Percentiles rank a stretch among this genome's conserved stretches.
phyloP scores from a whole-genome alignment of 2,888 invertebrate genomes.

The Idaea aversata region DNA sequence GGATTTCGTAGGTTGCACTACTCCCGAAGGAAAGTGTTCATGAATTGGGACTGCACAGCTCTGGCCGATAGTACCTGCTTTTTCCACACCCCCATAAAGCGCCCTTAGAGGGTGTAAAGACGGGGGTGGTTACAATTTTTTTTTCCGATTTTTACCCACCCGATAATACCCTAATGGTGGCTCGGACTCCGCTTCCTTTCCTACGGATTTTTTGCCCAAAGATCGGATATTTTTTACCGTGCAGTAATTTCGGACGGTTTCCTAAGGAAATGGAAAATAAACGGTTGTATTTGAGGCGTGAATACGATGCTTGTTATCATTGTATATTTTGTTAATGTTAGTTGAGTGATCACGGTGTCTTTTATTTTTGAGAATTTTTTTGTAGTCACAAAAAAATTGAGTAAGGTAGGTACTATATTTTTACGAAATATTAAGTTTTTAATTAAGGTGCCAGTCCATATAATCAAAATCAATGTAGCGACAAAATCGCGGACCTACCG shows the following conservation, averaged over 20 bases:
- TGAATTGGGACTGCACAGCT: too few species aligned
- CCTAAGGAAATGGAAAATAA: constrained; percentile 65
- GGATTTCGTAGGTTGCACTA: too few species aligned
- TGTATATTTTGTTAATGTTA: background rate
- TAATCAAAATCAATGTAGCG: too few species aligned
- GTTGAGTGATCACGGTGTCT: background rate
- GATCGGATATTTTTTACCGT: constrained; percentile 77
- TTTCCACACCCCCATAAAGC: constrained; percentile 59
- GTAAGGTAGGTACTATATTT: too few species aligned
- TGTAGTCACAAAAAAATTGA: too few species aligned
- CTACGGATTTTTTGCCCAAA: constrained; percentile 68
- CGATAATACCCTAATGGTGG: constrained; percentile 80
- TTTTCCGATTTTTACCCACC: constrained; percentile 74
- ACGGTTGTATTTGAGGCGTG: constrained; percentile 6
- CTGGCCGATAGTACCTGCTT: too few species aligned
- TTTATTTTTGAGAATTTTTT: background rate
- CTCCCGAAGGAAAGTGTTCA: too few species aligned
- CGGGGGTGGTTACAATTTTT: constrained; percentile 78
- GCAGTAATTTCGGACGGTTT: constrained; percentile 72
- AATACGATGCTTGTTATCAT: constrained; percentile 2
- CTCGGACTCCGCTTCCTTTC: constrained; percentile 68
- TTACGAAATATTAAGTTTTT: too few species aligned
- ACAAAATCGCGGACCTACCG: too few species aligned
- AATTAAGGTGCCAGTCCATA: too few species aligned
- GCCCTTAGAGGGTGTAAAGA: constrained; percentile 64